Evolutionary conservation across 2,113 vertebrate genomes (phyloP).

Genomic region (Entosphenus tridentatus): DNA sequence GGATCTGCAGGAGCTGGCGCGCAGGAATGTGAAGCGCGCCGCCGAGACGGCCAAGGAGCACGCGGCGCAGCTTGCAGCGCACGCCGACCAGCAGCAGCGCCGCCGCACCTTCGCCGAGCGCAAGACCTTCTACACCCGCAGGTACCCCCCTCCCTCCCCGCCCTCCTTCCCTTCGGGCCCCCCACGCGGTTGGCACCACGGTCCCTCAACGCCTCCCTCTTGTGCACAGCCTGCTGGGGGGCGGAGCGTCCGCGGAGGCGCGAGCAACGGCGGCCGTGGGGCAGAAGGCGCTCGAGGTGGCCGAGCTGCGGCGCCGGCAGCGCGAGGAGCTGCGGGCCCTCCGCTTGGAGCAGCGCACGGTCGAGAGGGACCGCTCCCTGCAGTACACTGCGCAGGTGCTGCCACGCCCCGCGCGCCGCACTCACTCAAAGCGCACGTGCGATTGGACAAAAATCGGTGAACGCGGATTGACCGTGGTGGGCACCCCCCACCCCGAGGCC

Average conservation of each 20-base stretch:
- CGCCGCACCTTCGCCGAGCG: conserved; percentile 9
- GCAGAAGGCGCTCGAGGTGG: conserved; percentile 39
- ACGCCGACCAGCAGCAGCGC: conserved; percentile 10
- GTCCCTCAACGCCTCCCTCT: no score
- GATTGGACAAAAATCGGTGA: no score
- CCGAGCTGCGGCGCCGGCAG: conserved; percentile 24
- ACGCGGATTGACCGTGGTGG: no score
- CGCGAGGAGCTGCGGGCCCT: no score
- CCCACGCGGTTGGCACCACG: neutral
- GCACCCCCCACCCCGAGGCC: no score
- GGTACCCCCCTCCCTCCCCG: no score
- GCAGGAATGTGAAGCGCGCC: conserved; percentile 37
- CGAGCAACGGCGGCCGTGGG: conserved; percentile 15
- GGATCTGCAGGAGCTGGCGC: conserved; percentile 51
- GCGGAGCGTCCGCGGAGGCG: neutral
- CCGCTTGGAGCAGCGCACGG: no score
- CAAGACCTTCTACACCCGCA: neutral
- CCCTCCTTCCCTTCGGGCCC: neutral
- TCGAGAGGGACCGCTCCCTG: no score
- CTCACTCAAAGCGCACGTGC: no score
- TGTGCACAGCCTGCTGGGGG: neutral
- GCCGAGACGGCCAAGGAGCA: conserved; percentile 58
- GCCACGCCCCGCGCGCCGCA: no score
- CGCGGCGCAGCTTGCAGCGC: conserved; percentile 18
- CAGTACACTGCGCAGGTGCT: no score